Evolutionary conservation across 2,797 vertebrate genomes (phyloP).

Genomic region (Clamator glandarius): DNA sequence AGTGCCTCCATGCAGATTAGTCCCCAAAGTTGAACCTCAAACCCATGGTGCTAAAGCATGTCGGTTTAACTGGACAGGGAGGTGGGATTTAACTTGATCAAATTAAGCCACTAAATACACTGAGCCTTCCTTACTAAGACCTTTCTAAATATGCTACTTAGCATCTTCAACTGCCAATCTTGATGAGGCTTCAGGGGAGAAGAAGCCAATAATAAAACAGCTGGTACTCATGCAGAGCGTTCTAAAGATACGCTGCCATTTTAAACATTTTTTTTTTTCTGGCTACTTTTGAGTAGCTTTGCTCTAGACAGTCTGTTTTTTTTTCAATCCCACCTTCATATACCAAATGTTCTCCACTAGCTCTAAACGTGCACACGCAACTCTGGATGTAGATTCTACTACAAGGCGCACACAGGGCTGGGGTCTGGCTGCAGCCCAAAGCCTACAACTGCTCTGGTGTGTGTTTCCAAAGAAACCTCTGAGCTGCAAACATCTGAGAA

Average conservation of each 20-base stretch:
- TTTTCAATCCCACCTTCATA: neutral
- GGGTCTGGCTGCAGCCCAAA: neutral
- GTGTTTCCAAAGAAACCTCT: neutral
- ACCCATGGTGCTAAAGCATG: neutral
- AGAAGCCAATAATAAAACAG: neutral
- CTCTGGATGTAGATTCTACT: neutral
- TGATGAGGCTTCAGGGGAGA: neutral
- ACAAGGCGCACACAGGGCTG: accelerated
- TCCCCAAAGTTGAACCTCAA: neutral
- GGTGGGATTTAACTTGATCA: neutral
- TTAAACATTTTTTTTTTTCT: neutral
- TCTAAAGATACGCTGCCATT: neutral
- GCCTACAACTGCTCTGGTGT: neutral
- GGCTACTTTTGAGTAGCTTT: neutral
- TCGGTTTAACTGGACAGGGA: neutral
- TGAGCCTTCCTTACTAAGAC: neutral
- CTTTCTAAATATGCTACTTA: neutral
- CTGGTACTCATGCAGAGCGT: neutral
- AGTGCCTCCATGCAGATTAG: neutral
- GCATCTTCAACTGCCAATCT: neutral
- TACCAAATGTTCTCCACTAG: neutral
- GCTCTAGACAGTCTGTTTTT: neutral
- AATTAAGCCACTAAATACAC: neutral
- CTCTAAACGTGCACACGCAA: neutral
- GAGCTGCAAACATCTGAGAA: neutral